Conservation (phyloP, 1,140 invertebrate genomes). For the Atta colombica region DNA sequence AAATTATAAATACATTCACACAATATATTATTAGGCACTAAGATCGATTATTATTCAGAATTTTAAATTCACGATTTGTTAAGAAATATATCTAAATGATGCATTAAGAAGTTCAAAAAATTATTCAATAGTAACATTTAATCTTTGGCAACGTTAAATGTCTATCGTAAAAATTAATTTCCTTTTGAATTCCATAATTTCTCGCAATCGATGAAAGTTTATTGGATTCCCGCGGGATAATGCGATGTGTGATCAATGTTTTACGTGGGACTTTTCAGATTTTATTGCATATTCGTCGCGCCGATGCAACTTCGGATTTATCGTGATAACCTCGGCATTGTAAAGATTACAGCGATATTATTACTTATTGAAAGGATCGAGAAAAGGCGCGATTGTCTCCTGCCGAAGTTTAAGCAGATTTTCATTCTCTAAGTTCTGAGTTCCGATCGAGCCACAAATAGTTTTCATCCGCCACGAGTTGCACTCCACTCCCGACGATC, state of each 20-base stretch:
- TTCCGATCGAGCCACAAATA: constrained; percentile 57
- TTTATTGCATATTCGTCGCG: not conserved
- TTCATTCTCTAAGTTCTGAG: constrained; percentile 57
- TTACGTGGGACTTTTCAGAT: constrained; percentile 5
- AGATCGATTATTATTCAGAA: no score
- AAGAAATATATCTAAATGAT: not conserved
- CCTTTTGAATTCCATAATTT: not conserved
- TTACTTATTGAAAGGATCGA: constrained; percentile 16
- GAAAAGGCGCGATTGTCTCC: not conserved
- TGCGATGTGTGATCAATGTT: not conserved
- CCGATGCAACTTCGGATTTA: constrained; percentile 14
- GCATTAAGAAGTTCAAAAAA: not conserved
- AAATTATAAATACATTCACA: no score
- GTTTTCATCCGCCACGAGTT: constrained; percentile 62
- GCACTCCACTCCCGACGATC: constrained; percentile 36
- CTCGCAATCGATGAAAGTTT: not conserved
- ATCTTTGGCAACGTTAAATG: not conserved
- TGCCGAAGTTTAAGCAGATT: constrained; percentile 56
- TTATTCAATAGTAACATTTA: not conserved
- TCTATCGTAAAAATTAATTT: not conserved
- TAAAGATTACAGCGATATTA: constrained; percentile 26
- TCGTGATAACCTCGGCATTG: not conserved
- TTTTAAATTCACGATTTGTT: not conserved
- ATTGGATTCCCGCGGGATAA: not conserved
- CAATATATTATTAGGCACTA: no score